Evolutionary conservation across 2,113 vertebrate species (phyloP), one percentile per base, ranked within the genome.

Genomic region (Laticauda laticaudata): DNA sequence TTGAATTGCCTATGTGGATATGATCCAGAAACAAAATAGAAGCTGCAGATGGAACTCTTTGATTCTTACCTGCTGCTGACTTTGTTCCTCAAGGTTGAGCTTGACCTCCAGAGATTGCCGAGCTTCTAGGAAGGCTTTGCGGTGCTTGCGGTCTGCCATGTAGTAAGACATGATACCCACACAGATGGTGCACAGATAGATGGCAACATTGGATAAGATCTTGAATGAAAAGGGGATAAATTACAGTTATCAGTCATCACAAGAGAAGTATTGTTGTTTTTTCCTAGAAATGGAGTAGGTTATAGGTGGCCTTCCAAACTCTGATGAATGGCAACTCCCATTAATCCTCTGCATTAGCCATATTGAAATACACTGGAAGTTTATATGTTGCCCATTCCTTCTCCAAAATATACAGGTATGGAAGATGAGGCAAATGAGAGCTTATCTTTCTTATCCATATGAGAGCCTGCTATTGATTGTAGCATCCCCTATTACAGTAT

Each of bases 61-160:
- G 69, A 15, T 6, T 93, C 97, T 97, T 94, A 99, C 99, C 98
- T 99, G 99, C 96, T 99, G 98, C 94, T 99, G 98, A 93, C 99
- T 98, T 97, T 99, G 99, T 56, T 99, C 99, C 95, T 99, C 98
- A 94, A 99, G 97, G 81, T 99, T 99, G 96, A 99, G 97, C 97
- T 99, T 99, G 95, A 99, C 98, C 96, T 99, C 98, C 11, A 99
- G 98, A 0, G 99, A 99, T 96, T 99, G 99, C 75, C 99, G 98
- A 0, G 99, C 99, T 95, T 99, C 99, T 34, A 99, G 95, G 96
- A 99, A 99, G 64, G 99, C 99, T 48, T 98, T 99, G 92, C 99
- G 98, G 98, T 99, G 99, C 95, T 99, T 99, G 91, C 98, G 98
- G 96, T 99, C 99, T 0, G 99, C 98, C 99, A 99, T 99, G 97